Conservation (phyloP, 2,797 vertebrate species). For the Oryzias sinensis region DNA sequence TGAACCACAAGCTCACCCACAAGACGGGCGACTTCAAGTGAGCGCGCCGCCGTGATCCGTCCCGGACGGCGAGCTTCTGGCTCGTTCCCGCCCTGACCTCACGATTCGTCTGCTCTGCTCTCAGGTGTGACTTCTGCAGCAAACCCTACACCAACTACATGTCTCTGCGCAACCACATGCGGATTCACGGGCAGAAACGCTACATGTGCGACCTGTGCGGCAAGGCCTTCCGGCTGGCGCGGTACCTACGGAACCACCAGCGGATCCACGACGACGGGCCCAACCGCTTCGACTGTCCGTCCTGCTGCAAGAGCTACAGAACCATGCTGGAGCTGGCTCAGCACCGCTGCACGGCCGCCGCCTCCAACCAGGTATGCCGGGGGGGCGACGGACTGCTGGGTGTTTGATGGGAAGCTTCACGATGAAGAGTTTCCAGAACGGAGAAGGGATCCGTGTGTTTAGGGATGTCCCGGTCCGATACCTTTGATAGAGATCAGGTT, state of each 20-base stretch:
- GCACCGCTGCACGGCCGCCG: conserved; percentile 64
- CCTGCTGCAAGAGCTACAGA: conserved; percentile 75
- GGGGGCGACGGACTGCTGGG: no score
- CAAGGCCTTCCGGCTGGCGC: conserved; percentile 73
- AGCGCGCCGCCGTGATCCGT: neutral
- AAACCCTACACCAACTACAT: conserved; percentile 78
- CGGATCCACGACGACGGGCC: conserved; percentile 75
- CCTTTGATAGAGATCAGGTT: no score
- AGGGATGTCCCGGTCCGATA: no score
- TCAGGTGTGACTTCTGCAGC: conserved; percentile 74
- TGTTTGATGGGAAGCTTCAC: no score
- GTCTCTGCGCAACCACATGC: conserved; percentile 75
- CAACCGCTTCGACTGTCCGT: conserved; percentile 75
- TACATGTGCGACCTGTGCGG: conserved; percentile 74
- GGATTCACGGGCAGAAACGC: conserved; percentile 75
- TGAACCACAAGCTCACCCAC: conserved; percentile 86
- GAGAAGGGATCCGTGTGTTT: no score
- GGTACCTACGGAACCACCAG: conserved; percentile 76
- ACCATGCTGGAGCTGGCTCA: conserved; percentile 76
- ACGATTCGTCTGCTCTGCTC: neutral
- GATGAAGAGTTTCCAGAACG: no score
- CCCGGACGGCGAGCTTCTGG: neutral
- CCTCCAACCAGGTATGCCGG: conserved; percentile 55
- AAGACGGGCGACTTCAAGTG: conserved; percentile 82
- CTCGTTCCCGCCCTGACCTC: conserved; percentile 1